Percentiles rank a stretch among this genome's conserved stretches.
These are phyloP conservation scores for Halictus quadricinctus DNA, from an alignment of 2,888 invertebrate species.

Conservation along the genomic window DNA sequence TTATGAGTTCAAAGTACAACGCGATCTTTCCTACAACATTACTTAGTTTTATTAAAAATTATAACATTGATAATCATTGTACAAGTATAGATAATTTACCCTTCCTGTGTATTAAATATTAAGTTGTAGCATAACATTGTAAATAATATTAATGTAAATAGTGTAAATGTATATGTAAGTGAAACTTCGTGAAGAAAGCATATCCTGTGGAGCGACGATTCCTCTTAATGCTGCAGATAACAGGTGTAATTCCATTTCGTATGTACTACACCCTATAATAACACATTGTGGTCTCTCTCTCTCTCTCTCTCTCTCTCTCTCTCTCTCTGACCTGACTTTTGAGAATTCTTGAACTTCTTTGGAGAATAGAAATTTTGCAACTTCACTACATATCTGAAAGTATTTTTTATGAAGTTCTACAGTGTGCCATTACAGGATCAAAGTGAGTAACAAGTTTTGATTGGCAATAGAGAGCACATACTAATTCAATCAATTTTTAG, in stretches of 20 bases:
- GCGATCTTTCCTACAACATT: constrained; percentile 55
- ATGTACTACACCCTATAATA: not conserved
- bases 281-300: not conserved
- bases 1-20: not conserved
- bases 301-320: too few relatives aligned
- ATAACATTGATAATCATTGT: constrained; percentile 68
- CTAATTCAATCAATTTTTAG: not conserved
- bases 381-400: not conserved
- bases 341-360: too few relatives aligned
- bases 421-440: not conserved
- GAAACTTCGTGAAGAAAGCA: constrained; percentile 3
- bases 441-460: not conserved
- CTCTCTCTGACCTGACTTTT: not conserved
- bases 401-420: not conserved
- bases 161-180: not conserved
- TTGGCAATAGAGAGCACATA: not conserved
- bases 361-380: not conserved
- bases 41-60: constrained; percentile 72
- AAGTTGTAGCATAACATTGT: constrained; percentile 30
- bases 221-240: not conserved
- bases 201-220: not conserved
- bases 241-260: not conserved
- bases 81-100: constrained; percentile 72
- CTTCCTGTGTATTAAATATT: constrained; percentile 72
- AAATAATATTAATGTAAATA: constrained; percentile 7